Conservation (phyloP, 2,797 vertebrate genomes). For the Enteromius thamalakanensis region DNA sequence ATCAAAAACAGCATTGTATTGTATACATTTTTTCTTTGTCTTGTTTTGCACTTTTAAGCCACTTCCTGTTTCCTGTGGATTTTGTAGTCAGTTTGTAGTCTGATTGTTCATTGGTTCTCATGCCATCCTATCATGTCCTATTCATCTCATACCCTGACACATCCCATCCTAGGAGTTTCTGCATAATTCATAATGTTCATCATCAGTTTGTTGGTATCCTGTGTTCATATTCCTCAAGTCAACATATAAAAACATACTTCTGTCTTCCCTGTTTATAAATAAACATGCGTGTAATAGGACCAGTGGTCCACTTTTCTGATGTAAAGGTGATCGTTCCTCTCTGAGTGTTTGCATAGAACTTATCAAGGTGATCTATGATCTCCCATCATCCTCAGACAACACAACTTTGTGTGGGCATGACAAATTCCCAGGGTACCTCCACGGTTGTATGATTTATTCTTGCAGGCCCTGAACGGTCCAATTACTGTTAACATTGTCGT, state of each 20-base stretch:
- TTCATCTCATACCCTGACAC: neutral
- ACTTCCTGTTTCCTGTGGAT: too few relatives aligned
- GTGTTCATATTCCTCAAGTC: neutral
- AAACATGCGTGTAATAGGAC: constrained; percentile 43
- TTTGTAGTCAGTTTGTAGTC: neutral
- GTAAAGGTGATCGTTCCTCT: constrained; percentile 28
- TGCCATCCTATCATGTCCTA: neutral
- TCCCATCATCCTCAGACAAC: constrained; percentile 41
- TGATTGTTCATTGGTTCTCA: neutral
- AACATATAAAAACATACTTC: neutral
- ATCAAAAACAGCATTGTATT: too few relatives aligned
- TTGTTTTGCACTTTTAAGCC: too few relatives aligned
- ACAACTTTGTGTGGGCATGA: constrained; percentile 34
- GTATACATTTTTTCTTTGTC: too few relatives aligned
- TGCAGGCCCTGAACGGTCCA: constrained; percentile 63
- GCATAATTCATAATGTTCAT: neutral
- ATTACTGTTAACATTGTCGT: constrained; percentile 64
- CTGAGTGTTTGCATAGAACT: constrained; percentile 19
- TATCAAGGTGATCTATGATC: constrained; percentile 42
- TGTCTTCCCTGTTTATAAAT: constrained; percentile 58
- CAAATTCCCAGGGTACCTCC: constrained; percentile 12
- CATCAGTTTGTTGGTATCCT: neutral
- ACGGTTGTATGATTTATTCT: constrained; percentile 54
- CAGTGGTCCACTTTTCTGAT: neutral
- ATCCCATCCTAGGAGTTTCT: neutral